Conservation (phyloP, 1,140 invertebrate genomes). For the Heliconius eleuchia region DNA sequence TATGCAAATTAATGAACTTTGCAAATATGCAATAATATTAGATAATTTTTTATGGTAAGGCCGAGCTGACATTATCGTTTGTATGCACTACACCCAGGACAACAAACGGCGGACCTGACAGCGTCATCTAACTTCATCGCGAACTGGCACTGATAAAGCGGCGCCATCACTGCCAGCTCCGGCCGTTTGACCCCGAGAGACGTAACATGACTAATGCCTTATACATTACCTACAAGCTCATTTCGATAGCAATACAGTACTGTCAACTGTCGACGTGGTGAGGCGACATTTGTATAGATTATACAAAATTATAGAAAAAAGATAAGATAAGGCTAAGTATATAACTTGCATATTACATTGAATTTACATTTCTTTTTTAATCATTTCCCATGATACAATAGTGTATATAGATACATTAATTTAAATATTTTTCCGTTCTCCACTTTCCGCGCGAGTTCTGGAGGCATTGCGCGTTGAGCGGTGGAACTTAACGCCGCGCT, state of each 20-base stretch:
- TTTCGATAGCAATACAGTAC: slow-evolving; percentile 40
- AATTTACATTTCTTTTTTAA: too few species aligned
- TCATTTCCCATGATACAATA: too few species aligned
- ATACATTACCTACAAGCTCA: slow-evolving; percentile 57
- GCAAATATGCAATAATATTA: too few species aligned
- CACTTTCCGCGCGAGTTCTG: too few species aligned
- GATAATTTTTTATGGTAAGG: background rate
- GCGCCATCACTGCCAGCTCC: slow-evolving; percentile 53
- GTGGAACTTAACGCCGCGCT: too few species aligned
- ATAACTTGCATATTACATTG: background rate
- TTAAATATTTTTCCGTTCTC: too few species aligned
- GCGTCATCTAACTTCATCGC: slow-evolving; percentile 64
- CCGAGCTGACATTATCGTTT: slow-evolving; percentile 28
- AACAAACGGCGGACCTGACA: slow-evolving; percentile 56
- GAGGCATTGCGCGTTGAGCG: too few species aligned
- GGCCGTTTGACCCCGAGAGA: slow-evolving; percentile 56
- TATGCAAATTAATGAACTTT: background rate
- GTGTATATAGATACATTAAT: too few species aligned
- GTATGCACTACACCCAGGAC: slow-evolving; percentile 44
- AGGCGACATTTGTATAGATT: slow-evolving; percentile 18
- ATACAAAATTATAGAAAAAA: background rate
- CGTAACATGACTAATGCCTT: slow-evolving; percentile 63
- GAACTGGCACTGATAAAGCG: slow-evolving; percentile 68
- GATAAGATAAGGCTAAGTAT: background rate
- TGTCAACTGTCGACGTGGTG: slow-evolving; percentile 31